phyloP scores from a whole-genome alignment of 1,140 invertebrate species.

The Rhagoletis pomonella region DNA sequence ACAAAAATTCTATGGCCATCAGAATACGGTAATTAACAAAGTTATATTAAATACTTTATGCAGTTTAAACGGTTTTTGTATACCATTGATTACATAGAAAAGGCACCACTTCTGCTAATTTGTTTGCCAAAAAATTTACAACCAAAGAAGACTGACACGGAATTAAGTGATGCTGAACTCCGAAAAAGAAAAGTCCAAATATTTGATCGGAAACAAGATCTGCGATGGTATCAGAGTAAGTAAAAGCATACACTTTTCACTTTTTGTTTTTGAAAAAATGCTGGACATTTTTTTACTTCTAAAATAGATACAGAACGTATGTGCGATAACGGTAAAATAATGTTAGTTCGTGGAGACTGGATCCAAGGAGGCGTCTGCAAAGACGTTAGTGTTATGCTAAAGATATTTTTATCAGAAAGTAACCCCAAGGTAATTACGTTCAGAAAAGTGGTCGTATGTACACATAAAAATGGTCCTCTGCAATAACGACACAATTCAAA shows the following conservation, averaged over 20 bases:
- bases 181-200: slow-evolving; percentile 67
- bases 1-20: slow-evolving; percentile 78
- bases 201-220: slow-evolving; percentile 76
- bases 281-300: not conserved
- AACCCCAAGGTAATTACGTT: slow-evolving; percentile 76
- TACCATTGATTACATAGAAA: slow-evolving; percentile 77
- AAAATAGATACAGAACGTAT: slow-evolving; percentile 77
- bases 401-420: slow-evolving; percentile 82
- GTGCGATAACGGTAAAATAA: slow-evolving; percentile 78
- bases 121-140: slow-evolving; percentile 76
- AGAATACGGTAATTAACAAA: slow-evolving; percentile 82
- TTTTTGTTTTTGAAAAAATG: not conserved
- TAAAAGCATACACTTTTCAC: slow-evolving; percentile 23
- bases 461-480: no score
- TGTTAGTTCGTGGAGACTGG: slow-evolving; percentile 81
- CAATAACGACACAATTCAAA: no score
- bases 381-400: slow-evolving; percentile 84
- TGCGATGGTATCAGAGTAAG: slow-evolving; percentile 80
- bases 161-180: slow-evolving; percentile 67
- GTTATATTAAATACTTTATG: not conserved
- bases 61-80: not conserved
- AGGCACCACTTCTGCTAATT: slow-evolving; percentile 81
- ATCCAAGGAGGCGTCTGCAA: slow-evolving; percentile 79
- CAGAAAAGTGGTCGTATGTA: no score
- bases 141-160: slow-evolving; percentile 71